A percentile compares a stretch with the other conserved stretches of the same genome.
phyloP scores from a whole-genome alignment of 2,888 invertebrate species.

The Spodoptera picta region DNA sequence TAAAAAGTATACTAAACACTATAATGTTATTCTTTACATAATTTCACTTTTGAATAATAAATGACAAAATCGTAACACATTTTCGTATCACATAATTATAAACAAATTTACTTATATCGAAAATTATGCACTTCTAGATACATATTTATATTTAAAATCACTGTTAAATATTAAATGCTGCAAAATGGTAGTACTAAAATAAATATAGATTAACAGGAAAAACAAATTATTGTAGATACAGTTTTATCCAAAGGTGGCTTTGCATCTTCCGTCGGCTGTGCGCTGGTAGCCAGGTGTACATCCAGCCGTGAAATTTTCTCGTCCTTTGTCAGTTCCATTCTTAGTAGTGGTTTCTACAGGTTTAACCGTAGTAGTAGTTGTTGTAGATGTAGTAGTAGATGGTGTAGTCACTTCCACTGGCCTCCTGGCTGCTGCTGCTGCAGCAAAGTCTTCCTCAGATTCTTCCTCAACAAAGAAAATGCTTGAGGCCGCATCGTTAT shows the following conservation, averaged over 20 bases:
- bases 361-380: slow-evolving; percentile 3
- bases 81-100: too few relatives aligned
- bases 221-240: slow-evolving; percentile 1
- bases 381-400: slow-evolving; percentile 6
- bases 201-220: background rate
- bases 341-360: slow-evolving; percentile 8
- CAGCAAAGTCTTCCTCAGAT: background rate
- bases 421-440: slow-evolving; percentile 1
- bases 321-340: slow-evolving; percentile 26
- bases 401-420: slow-evolving; percentile 10
- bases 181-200: background rate
- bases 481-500: slow-evolving; percentile 13
- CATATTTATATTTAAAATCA: too few relatives aligned
- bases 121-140: too few relatives aligned
- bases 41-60: too few relatives aligned
- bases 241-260: slow-evolving; percentile 60
- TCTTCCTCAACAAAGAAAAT: slow-evolving; percentile 37
- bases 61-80: too few relatives aligned
- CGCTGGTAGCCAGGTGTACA: slow-evolving; percentile 73
- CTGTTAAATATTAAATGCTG: too few relatives aligned
- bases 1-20: too few relatives aligned
- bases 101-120: too few relatives aligned
- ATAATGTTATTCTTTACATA: too few relatives aligned
- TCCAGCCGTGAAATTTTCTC: slow-evolving; percentile 72
- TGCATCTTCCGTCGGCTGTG: slow-evolving; percentile 79